Evolutionary conservation across 2,797 vertebrate genomes (phyloP), one percentile per base, ranked within the genome.

Genomic region (Xerus rutilus): DNA sequence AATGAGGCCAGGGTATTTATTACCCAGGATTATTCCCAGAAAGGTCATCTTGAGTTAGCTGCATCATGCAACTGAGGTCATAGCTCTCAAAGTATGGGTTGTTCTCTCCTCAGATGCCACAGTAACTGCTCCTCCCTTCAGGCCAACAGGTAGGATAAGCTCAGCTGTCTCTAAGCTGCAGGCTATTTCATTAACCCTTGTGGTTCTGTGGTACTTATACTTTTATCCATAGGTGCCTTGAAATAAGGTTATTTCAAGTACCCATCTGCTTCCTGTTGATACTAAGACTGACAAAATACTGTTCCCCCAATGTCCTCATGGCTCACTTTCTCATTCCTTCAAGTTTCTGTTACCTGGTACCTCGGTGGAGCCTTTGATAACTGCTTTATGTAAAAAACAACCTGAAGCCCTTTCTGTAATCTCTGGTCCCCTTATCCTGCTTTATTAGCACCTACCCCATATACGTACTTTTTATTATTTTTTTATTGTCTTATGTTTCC

Each of bases 261-360:
- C 18, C 25, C 73, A 76, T 45, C 39, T 78, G 17, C 64, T 86
- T 89, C 21, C 74, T 82, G 8, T 39, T 90, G 49, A 81, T 73
- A 86, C 3, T 18, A n/a, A 23, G 23, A 77, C 7, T 73, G 21
- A 92, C 32, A 76, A 23, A 62, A 62, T 43, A 39, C 52, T 82
- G 28, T 54, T 87, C 35, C 52, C 67, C 21, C 30, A 92, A 95
- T 86, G n/a, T 77, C 59, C 49, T 89, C 64, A 86, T 35, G 72
- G 76, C 17, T 89, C 47, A 77, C 69, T 57, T 67, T 28, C 32
- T 86, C 70, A 84, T 92, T 93, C 57, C 78, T 83, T 70, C 72
- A 85, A 86, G n/a, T 77, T 62, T 92, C 52, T 92, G 30, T 43
- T 84, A 87, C 79, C 62, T 59, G 67, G 39, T 2, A 70, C 65